Evolutionary conservation across 2,888 invertebrate species (phyloP), one percentile per base, ranked within the genome.

Genomic region (Acanthosoma haemorrhoidale): DNA sequence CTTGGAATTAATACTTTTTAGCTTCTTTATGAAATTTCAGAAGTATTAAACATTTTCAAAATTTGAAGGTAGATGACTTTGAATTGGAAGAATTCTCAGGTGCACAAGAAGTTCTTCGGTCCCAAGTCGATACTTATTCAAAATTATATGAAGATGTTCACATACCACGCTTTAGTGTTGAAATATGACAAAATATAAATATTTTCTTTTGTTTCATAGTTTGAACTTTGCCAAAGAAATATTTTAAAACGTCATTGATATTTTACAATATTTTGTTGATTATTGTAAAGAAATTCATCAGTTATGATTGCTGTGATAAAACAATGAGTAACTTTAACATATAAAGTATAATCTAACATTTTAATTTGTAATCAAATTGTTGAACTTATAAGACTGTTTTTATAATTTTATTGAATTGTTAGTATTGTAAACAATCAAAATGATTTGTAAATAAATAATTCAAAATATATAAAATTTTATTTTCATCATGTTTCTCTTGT

Each of bases 41-140:
- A n/a, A n/a, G n/a, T n/a, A n/a, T n/a, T n/a, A n/a, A n/a, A n/a
- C n/a, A n/a, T n/a, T n/a, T n/a, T n/a, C n/a, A n/a, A n/a, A n/a
- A 84, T 74, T 77, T 81, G 13, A 78, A 81, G 76, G 80, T 84
- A 2, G 75, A 80, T 57, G 80, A 80, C 38, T 84, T 84, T 75
- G 82, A 83, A 71, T 76, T 78, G 36, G 75, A 78, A 51, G 77
- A 79, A 73, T 84, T 84, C 76, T 72, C 74, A 15, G 80, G 81
- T 57, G 80, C 79, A 64, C 73, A 75, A 68, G 77, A 79, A 69
- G 76, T 74, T 25, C 72, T 81, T 16, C 29, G 36, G 36, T 36
- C 18, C 8, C 58, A 59, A 38, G 36, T 59, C 4, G 39, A 68
- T 32, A n/a, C 36, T 6, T 68, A 68, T 31, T 31, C 43, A 3